Evolutionary conservation across 2,888 invertebrate genomes (phyloP).

Genomic region (Sminthurinus aureus): DNA sequence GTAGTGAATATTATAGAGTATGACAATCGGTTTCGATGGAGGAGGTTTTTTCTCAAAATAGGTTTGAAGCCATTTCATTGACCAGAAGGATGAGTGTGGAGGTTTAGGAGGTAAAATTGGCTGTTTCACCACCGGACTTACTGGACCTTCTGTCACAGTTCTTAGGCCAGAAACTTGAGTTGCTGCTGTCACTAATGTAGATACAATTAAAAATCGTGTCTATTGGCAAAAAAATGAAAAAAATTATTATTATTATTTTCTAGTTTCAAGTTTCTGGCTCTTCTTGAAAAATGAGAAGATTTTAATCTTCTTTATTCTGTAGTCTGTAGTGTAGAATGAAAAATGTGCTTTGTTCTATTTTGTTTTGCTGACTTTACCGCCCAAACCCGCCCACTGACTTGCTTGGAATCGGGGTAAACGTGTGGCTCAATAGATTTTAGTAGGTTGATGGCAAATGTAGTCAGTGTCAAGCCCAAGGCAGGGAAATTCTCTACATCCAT

Average conservation of each 20-base stretch:
- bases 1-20: background rate
- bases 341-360: no score
- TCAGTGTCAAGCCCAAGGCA: conserved; percentile 1
- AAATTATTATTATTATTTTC: background rate
- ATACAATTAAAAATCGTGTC: background rate
- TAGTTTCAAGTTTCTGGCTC: no score
- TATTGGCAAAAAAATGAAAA: background rate
- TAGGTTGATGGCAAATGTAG: conserved; percentile 1
- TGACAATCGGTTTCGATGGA: background rate
- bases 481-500: background rate
- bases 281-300: no score
- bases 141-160: background rate
- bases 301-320: no score
- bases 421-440: background rate
- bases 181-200: background rate
- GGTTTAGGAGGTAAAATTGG: background rate
- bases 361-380: background rate
- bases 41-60: background rate
- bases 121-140: background rate
- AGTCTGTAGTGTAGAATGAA: no score
- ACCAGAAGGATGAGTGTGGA: background rate
- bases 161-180: background rate
- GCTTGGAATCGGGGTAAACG: background rate
- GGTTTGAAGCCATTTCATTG: background rate
- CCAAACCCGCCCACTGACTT: background rate